A percentile compares a stretch with the other conserved stretches of the same genome.
phyloP scores from a whole-genome alignment of 2,797 vertebrate genomes.

The Rhincodon typus region DNA sequence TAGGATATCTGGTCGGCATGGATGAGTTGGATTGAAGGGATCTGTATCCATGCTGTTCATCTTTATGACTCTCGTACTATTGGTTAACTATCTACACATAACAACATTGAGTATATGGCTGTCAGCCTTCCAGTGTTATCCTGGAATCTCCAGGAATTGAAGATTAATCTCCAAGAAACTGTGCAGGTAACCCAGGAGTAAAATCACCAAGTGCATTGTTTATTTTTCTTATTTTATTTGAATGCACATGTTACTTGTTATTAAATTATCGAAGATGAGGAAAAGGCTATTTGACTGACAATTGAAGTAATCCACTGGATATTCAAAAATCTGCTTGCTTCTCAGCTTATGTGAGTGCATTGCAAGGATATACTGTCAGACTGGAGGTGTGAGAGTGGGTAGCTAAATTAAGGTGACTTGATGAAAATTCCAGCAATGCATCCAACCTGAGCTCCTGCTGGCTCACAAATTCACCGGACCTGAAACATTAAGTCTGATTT shows the following conservation, averaged over 20 bases:
- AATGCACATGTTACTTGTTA: neutral
- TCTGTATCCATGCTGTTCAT: too few relatives aligned
- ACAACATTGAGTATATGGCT: neutral
- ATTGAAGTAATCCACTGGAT: neutral
- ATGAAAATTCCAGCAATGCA: neutral
- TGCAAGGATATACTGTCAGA: neutral
- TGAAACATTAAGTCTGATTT: too few relatives aligned
- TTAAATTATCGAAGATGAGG: neutral
- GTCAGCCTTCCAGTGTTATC: neutral
- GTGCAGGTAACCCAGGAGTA: neutral
- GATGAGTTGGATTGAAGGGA: too few relatives aligned
- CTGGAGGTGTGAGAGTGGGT: neutral
- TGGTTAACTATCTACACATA: neutral
- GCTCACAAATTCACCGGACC: too few relatives aligned
- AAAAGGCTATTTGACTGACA: neutral
- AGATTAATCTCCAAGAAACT: neutral
- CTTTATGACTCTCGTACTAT: neutral
- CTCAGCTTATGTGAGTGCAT: neutral
- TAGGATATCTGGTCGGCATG: too few relatives aligned
- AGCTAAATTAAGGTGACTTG: neutral
- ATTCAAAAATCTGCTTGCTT: neutral
- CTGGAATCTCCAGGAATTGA: neutral
- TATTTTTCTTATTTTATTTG: neutral
- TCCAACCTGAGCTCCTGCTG: neutral
- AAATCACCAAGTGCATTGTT: neutral